A percentile compares a stretch with the other conserved stretches of the same genome.
These are phyloP conservation scores for Epinephelus malabaricus DNA, from an alignment of 2,797 vertebrate species.

Conservation along the genomic window DNA sequence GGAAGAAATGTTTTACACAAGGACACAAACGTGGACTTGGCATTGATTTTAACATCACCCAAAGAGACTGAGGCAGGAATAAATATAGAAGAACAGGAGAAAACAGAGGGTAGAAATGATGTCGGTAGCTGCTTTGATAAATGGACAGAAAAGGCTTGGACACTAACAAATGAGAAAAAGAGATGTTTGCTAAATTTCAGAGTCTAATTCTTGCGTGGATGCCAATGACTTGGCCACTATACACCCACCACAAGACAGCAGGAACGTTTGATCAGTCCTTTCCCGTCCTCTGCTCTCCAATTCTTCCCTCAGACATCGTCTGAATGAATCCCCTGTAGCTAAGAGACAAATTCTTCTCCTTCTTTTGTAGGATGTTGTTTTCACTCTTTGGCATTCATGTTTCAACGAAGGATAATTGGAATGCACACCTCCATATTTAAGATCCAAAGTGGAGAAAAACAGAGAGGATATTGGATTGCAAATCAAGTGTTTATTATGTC, in stretches of 20 bases:
- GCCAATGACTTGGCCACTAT: constrained; percentile 13
- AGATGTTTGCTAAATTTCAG: constrained; percentile 37
- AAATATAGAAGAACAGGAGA: constrained; percentile 6
- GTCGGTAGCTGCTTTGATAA: constrained; percentile 29
- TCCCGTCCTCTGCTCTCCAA: constrained; percentile 34
- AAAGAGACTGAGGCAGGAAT: constrained; percentile 29
- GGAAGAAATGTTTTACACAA: constrained; percentile 17
- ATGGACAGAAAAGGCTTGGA: constrained; percentile 22
- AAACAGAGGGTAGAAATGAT: constrained; percentile 9
- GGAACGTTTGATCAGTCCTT: constrained; percentile 42
- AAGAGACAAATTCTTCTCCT: constrained; percentile 32
- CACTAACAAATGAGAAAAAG: constrained; percentile 37
- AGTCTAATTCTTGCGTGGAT: constrained; percentile 14
- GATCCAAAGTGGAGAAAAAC: constrained; percentile 67
- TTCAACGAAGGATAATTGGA: constrained; percentile 74
- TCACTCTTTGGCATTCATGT: constrained; percentile 61
- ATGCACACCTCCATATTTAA: constrained; percentile 69
- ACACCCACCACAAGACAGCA: constrained; percentile 25
- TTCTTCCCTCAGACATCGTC: constrained; percentile 41
- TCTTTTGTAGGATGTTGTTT: constrained; percentile 47
- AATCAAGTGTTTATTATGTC: constrained; percentile 73
- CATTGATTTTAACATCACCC: constrained; percentile 48
- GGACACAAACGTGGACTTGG: constrained; percentile 17
- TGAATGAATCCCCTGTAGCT: constrained; percentile 49
- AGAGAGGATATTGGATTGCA: constrained; percentile 76